Base-by-base conservation (phyloP, 1,140 invertebrate species). In the Brachionus angularis region DNA sequence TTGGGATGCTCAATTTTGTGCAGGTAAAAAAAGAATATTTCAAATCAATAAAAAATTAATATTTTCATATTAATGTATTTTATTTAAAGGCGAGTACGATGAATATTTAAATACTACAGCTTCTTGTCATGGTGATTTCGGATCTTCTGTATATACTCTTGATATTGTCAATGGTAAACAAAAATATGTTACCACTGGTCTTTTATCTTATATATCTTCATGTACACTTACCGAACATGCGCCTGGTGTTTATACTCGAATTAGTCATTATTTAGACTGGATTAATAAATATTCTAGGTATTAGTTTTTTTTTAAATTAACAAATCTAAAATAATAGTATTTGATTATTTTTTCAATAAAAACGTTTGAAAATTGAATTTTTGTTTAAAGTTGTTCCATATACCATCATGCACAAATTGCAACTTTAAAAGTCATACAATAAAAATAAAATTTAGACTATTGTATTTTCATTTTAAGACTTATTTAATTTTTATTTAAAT, bases 1-100 rank as follows among this genome's bases (percentile, higher is more conserved):
- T 50, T 67, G 62, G 62, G 31, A 67, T 3, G 33, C 21, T n/a
- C 62, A 67, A 50, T 67, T 67, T 23, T 67, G 62, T 46, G 62
- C 21, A 14, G 62, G 55, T 61, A 42, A 42, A 10, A 10, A 42
- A 16, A 42, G 10, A 16, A 10, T 10, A 10, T 42, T 42, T 10
- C 10, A 10, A 42, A 42, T 16, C 7, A 23, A 21, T n/a, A 4
- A 39, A 39, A 61, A 14, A 39, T 36, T 1, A 21, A 61, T 8
- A 33, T 36, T 18, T 7, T n/a, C 29, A 3, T 1, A 21, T 5
- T n/a, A 1, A 21, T 39, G 23, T 61, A 61, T 7, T 44, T 52
- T 29, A n/a, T 25, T 29, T 52, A 23, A 33, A 61, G 55, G 62
- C 31, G 62, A 67, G 34, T 67, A 67, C 29, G 31, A 67, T 67